Evolutionary conservation across 2,888 invertebrate species (phyloP).

Genomic region (Nephrotoma appendiculata): DNA sequence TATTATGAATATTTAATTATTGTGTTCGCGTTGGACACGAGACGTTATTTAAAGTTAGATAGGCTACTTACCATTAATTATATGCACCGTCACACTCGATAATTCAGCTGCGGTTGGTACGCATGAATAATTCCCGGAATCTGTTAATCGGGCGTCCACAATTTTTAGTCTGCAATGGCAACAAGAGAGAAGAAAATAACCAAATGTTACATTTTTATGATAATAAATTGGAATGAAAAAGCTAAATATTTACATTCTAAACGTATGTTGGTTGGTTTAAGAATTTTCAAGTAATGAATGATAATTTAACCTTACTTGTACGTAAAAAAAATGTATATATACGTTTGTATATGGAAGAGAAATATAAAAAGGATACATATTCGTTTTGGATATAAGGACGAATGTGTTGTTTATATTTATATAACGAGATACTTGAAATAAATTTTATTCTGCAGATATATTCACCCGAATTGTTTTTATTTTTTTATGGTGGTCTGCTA

Average conservation of each 20-base stretch:
- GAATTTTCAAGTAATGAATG: not conserved
- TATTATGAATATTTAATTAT: not conserved
- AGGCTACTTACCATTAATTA: slow-evolving; percentile 60
- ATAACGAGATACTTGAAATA: not conserved
- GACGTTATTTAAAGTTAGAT: not conserved
- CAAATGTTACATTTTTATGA: not conserved
- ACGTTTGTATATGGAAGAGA: not conserved
- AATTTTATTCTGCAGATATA: not conserved
- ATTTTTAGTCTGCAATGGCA: slow-evolving; percentile 44
- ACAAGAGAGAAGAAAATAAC: not conserved
- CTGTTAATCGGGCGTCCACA: slow-evolving; percentile 54
- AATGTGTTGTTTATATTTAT: not conserved
- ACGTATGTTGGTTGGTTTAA: not conserved
- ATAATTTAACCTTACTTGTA: not conserved
- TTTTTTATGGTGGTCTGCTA: not conserved
- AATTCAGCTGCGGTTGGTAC: slow-evolving; percentile 73
- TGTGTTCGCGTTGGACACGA: not conserved
- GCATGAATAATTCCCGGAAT: slow-evolving; percentile 82
- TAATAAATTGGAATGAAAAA: not conserved
- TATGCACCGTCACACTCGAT: slow-evolving; percentile 74
- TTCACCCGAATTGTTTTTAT: not conserved
- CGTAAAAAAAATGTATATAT: not conserved
- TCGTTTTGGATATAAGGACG: not conserved
- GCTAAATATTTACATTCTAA: not conserved
- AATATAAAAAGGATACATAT: not conserved